phyloP scores from a whole-genome alignment of 2,888 invertebrate genomes.

The Tachina grossa region DNA sequence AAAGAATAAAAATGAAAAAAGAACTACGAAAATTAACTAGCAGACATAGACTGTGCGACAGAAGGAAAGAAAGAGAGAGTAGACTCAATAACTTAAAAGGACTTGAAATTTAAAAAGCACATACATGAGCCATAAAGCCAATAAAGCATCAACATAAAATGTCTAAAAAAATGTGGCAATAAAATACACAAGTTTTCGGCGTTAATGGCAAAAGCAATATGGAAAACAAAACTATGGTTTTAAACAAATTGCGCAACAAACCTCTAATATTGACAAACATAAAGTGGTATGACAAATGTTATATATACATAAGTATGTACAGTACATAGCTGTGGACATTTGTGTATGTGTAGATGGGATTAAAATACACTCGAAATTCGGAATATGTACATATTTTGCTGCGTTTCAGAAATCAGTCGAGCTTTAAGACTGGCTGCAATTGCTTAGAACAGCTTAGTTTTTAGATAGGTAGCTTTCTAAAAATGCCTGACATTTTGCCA shows the following conservation, averaged over 20 bases:
- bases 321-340: neutral
- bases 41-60: slow-evolving; percentile 16
- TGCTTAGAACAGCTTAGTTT: too few relatives aligned
- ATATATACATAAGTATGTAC: neutral
- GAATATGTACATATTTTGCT: too few relatives aligned
- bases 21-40: slow-evolving; percentile 29
- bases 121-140: slow-evolving; percentile 30
- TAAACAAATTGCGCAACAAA: slow-evolving; percentile 22
- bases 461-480: too few relatives aligned
- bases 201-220: neutral
- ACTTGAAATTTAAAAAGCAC: slow-evolving; percentile 18
- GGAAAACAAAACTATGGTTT: neutral
- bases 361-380: too few relatives aligned
- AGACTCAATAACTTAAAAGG: slow-evolving; percentile 33
- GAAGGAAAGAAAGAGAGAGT: neutral
- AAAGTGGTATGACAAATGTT: neutral
- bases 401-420: too few relatives aligned
- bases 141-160: slow-evolving; percentile 39
- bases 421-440: too few relatives aligned
- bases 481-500: too few relatives aligned
- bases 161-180: slow-evolving; percentile 43
- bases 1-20: slow-evolving; percentile 25
- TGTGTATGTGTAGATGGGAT: too few relatives aligned
- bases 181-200: slow-evolving; percentile 32
- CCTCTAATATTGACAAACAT: slow-evolving; percentile 16